phyloP scores from a whole-genome alignment of 2,113 vertebrate genomes.

The Stegostoma tigrinum region DNA sequence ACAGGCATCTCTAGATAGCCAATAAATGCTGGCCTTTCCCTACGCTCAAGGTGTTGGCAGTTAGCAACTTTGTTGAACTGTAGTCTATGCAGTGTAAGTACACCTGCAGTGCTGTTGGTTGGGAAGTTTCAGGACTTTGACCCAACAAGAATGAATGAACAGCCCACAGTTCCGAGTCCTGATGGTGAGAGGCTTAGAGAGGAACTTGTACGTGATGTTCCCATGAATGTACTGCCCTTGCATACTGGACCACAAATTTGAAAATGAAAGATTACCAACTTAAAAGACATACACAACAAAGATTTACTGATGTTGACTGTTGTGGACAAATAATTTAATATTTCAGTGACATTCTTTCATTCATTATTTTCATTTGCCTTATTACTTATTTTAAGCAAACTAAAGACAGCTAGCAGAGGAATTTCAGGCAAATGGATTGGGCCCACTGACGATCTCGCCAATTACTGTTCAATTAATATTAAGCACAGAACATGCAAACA shows the following conservation, averaged over 20 bases:
- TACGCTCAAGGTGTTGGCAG: too few species aligned
- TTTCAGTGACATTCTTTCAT: not conserved
- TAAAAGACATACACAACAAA: not conserved
- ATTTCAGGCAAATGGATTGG: not conserved
- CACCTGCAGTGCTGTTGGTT: too few species aligned
- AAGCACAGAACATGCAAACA: not conserved
- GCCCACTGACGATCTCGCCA: not conserved
- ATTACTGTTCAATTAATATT: not conserved
- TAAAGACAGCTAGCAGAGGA: not conserved
- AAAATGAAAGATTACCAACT: not conserved
- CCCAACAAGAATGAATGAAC: too few species aligned
- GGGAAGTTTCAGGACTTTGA: too few species aligned
- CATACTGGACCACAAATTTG: not conserved
- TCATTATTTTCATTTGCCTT: not conserved
- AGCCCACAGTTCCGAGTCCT: too few species aligned
- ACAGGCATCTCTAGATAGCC: too few species aligned
- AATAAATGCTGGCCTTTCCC: too few species aligned
- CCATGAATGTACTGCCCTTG: too few species aligned
- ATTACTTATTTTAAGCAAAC: not conserved
- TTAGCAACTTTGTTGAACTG: too few species aligned
- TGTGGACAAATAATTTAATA: not conserved
- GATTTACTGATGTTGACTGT: not conserved
- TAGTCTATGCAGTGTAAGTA: too few species aligned
- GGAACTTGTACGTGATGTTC: too few species aligned
- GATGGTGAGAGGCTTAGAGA: too few species aligned